These are phyloP conservation scores for Antitype chi DNA, from an alignment of 2,888 invertebrate genomes.

Conservation along the genomic window DNA sequence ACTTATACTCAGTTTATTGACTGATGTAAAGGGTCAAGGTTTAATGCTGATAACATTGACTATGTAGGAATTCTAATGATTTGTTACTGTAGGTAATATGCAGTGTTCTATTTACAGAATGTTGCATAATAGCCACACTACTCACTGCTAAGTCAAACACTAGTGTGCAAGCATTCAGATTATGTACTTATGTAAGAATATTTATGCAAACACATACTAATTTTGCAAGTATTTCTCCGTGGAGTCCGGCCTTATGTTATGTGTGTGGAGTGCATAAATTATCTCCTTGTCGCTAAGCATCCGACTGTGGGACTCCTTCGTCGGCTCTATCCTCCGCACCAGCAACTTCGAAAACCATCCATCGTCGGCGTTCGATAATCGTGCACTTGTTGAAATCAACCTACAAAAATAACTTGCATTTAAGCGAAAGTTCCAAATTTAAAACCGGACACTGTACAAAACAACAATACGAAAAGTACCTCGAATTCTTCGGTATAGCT, in stretches of 20 bases:
- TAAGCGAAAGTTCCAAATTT: conserved; percentile 72
- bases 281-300: conserved; percentile 99
- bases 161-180: conserved; percentile 60
- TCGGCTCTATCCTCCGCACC: conserved; percentile 97
- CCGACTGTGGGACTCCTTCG: conserved; percentile 98
- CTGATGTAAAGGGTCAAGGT: conserved; percentile 72
- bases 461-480: conserved; percentile 76
- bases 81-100: conserved; percentile 47
- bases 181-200: conserved; percentile 60
- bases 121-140: conserved; percentile 83
- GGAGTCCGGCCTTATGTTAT: conserved; percentile 97
- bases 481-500: conserved; percentile 82
- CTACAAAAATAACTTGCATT: conserved; percentile 80
- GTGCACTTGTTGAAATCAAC: conserved; percentile 82
- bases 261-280: conserved; percentile 98
- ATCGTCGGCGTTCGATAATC: conserved; percentile 89
- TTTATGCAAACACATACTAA: conserved; percentile 93
- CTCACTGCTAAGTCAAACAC: conserved; percentile 52
- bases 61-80: conserved; percentile 66
- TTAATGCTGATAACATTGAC: conserved; percentile 63
- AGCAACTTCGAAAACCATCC: conserved; percentile 97
- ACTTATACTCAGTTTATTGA: conserved; percentile 2
- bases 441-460: conserved; percentile 67
- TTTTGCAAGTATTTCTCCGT: conserved; percentile 96
- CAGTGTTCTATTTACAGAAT: conserved; percentile 80